Evolutionary conservation across 2,113 vertebrate species (phyloP), one percentile per base, ranked within the genome.

Genomic region (Pseudopipra pipra): DNA sequence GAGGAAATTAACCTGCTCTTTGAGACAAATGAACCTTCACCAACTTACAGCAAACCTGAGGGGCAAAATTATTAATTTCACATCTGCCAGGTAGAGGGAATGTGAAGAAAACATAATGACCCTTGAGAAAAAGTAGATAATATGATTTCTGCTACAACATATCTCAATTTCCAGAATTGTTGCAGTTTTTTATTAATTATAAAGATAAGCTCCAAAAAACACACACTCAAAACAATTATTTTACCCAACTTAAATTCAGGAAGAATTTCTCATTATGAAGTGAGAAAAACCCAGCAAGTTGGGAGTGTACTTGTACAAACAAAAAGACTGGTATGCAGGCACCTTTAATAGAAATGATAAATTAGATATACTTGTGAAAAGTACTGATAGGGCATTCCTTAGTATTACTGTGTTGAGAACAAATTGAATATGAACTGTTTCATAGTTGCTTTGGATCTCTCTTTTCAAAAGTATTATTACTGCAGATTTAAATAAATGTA

Each of bases 1-100:
- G 41, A 91, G 68, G 78, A 95, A 91, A 96, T 96, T 93, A 95
- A 91, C 74, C 70, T 87, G 62, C 74, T 93, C 62, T 85, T 89
- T 72, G 70, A 95, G 66, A 76, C 54, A 96, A 90, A 95, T 79
- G 87, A 93, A 87, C 78, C 92, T 72, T 96, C 66, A 82, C 70
- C 52, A 47, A 79, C 54, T 93, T 82, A 63, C 4, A 79, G 62
- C 47, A 76, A 89, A 94, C 81, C 71, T 72, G 78, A 89, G 85
- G 58, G 85, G 78, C 49, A 89, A 85, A 82, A 89, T 85, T 91
- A 91, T 85, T 96, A 95, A 89, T 91, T 97, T 95, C 74, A n/a
- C 56, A 31, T 94, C 74, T 91, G 66, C 49, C 49, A 85, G 41
- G 70, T 67, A 54, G 54, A 72, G 33, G 44, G 39, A 87, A 56